Percentiles rank a stretch among this genome's conserved stretches.
Evolutionary conservation across 2,113 vertebrate species (phyloP).

Genomic region (Canis aureus): DNA sequence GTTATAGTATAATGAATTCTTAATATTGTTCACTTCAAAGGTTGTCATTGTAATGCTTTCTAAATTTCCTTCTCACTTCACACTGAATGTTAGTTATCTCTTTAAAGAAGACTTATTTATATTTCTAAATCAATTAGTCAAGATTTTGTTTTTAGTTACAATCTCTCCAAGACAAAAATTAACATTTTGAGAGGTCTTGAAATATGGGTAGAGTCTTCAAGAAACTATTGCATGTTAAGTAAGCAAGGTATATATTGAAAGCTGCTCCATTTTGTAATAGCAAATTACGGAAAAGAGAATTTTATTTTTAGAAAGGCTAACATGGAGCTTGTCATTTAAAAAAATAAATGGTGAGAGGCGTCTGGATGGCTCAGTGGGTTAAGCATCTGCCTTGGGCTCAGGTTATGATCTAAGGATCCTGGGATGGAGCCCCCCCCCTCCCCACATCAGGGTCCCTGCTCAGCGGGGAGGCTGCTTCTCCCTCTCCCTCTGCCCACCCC

Average conservation of each 20-base stretch:
- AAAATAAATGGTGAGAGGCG: background rate
- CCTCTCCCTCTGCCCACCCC: background rate
- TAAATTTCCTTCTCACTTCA: background rate
- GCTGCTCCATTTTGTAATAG: background rate
- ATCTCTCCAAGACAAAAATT: background rate
- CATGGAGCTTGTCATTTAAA: background rate
- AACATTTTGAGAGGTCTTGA: background rate
- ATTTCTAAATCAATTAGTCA: background rate
- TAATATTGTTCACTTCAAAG: background rate
- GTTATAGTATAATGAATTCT: background rate
- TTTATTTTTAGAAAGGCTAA: background rate
- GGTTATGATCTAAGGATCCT: background rate
- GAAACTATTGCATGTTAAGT: background rate
- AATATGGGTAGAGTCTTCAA: background rate
- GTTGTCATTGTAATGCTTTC: background rate
- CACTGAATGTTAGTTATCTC: background rate
- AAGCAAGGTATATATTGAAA: background rate
- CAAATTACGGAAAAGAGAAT: background rate
- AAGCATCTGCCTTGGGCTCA: background rate
- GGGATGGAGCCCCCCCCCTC: background rate
- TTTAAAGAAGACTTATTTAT: background rate
- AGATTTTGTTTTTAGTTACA: background rate
- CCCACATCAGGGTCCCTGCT: background rate
- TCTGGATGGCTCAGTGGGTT: background rate
- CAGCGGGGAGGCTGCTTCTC: background rate